Conservation (phyloP, 2,113 vertebrate genomes). For the Cinclus cinclus region DNA sequence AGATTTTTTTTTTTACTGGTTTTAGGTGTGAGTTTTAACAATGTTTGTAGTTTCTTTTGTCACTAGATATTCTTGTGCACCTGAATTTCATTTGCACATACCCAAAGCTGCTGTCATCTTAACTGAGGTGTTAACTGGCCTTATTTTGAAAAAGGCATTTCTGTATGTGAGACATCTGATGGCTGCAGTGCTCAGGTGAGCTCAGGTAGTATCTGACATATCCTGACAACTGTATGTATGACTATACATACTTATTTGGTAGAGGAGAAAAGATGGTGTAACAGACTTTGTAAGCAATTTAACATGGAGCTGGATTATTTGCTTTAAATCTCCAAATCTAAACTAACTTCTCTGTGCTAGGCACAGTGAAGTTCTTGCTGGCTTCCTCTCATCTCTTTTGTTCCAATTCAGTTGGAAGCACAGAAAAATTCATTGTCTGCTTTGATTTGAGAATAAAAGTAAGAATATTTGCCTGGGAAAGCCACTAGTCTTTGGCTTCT, state of each 20-base stretch:
- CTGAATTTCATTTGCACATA: accelerated
- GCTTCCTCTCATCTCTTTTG: not conserved
- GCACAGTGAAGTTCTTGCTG: not conserved
- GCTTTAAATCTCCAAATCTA: not conserved
- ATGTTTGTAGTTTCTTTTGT: not conserved
- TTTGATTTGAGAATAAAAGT: not conserved
- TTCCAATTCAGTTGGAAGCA: not conserved
- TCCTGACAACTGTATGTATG: not conserved
- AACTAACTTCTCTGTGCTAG: not conserved
- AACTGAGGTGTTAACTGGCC: not conserved
- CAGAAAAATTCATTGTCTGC: not conserved
- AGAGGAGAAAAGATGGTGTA: not conserved
- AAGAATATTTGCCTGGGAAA: not conserved
- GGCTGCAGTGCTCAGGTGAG: not conserved
- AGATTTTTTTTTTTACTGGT: not conserved
- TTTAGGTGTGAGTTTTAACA: not conserved
- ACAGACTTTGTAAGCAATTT: not conserved
- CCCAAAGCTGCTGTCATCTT: not conserved
- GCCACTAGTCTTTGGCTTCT: not conserved
- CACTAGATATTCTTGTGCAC: not conserved
- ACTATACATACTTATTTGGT: not conserved
- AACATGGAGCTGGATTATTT: not conserved
- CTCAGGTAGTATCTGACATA: not conserved
- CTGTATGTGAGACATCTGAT: not conserved
- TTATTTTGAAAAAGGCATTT: not conserved